Evolutionary conservation across 2,113 vertebrate species (phyloP).

Genomic region (Cyprinodon brontotheroides): DNA sequence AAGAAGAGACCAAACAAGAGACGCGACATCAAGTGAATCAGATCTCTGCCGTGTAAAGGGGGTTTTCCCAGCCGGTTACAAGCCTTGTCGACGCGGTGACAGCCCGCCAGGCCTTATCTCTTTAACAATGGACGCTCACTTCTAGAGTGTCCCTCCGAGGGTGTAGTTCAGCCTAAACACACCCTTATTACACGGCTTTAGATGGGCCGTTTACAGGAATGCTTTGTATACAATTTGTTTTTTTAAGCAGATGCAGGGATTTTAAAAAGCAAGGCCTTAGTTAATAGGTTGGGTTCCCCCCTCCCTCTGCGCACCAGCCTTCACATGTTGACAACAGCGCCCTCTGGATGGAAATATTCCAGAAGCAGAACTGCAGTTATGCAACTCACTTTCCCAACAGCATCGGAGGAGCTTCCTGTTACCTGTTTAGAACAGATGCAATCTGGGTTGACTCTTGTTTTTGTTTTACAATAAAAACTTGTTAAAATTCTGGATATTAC

Average conservation of each 20-base stretch:
- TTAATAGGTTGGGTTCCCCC: neutral
- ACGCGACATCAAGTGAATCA: constrained; percentile 13
- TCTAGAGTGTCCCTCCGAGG: neutral
- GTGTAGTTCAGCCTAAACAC: neutral
- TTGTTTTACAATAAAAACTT: neutral
- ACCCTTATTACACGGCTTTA: neutral
- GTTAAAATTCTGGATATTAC: neutral
- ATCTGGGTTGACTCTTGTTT: neutral
- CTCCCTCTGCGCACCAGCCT: no score
- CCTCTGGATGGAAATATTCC: constrained; percentile 34
- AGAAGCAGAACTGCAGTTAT: constrained; percentile 43
- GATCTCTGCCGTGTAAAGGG: constrained; percentile 4
- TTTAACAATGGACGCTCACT: constrained; percentile 63
- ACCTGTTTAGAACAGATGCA: neutral
- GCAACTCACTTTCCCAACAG: neutral
- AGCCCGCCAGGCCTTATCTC: constrained; percentile 46
- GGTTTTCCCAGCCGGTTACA: constrained; percentile 9
- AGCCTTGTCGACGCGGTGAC: constrained; percentile 17
- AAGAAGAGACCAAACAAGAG: constrained; percentile 8
- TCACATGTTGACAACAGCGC: constrained; percentile 47
- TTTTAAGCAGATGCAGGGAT: neutral
- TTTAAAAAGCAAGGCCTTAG: constrained; percentile 1
- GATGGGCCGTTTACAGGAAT: neutral
- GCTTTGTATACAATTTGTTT: neutral
- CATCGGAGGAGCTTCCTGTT: neutral